Evolutionary conservation across 2,797 vertebrate species (phyloP).

Genomic region (Trichosurus vulpecula): DNA sequence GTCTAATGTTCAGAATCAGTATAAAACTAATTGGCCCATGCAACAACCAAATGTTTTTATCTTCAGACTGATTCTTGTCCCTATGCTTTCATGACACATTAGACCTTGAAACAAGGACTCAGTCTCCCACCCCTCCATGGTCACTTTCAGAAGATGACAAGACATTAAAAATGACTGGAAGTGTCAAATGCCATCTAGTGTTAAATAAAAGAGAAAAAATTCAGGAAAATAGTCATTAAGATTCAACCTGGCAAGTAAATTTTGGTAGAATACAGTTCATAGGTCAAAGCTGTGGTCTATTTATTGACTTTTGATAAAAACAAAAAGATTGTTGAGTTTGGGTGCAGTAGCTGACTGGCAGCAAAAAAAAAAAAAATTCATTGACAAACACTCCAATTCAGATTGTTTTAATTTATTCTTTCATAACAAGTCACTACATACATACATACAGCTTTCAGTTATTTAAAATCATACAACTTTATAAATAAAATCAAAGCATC

Average conservation of each 20-base stretch:
- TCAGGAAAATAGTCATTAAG: background rate
- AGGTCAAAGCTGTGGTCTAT: background rate
- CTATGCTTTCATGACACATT: background rate
- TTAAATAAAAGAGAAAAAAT: background rate
- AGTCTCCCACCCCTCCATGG: background rate
- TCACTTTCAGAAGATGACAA: slow-evolving; percentile 22
- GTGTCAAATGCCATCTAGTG: slow-evolving; percentile 34
- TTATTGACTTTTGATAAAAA: background rate
- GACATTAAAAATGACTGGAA: background rate
- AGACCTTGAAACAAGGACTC: slow-evolving; percentile 25
- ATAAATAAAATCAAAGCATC: slow-evolving; percentile 71
- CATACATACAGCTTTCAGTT: slow-evolving; percentile 56
- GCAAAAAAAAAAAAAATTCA: slow-evolving; percentile 33
- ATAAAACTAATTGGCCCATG: background rate
- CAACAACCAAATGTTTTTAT: background rate
- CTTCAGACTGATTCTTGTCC: slow-evolving; percentile 26
- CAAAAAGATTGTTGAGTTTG: background rate
- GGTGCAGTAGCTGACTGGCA: background rate
- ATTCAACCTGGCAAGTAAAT: background rate
- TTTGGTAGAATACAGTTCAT: background rate
- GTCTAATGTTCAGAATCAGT: background rate
- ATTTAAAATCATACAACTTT: slow-evolving; percentile 61
- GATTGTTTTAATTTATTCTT: slow-evolving; percentile 70
- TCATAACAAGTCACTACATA: slow-evolving; percentile 65
- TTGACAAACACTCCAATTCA: slow-evolving; percentile 62